Percentiles rank a stretch among this genome's conserved stretches.
These are phyloP conservation scores for Camptogramma bilineatum DNA, from an alignment of 2,888 invertebrate species.

Conservation along the genomic window DNA sequence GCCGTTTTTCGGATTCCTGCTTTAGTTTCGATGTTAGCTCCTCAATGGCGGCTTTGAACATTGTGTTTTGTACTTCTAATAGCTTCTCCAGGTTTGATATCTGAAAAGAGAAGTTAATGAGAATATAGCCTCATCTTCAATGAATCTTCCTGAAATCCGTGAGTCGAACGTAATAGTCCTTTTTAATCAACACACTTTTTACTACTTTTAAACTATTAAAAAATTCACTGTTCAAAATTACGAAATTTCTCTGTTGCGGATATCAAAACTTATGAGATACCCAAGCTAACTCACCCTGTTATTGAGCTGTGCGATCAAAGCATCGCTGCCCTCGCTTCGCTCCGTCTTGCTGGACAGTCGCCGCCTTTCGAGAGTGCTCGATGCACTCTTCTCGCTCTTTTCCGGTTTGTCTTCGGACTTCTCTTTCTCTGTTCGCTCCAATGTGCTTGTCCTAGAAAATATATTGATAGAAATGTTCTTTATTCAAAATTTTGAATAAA, in stretches of 20 bases:
- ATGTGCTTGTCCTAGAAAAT: slow-evolving; percentile 17
- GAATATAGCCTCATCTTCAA: not conserved
- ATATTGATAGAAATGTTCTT: no score
- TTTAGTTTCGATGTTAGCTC: slow-evolving; percentile 87
- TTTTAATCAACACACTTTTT: no score
- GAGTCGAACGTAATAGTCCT: no score
- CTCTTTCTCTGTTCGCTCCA: slow-evolving; percentile 56
- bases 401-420: slow-evolving; percentile 55
- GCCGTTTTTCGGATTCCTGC: slow-evolving; percentile 87
- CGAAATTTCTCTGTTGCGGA: not conserved
- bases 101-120: slow-evolving; percentile 54
- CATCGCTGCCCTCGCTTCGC: slow-evolving; percentile 63
- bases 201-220: no score
- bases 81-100: slow-evolving; percentile 85
- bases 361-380: slow-evolving; percentile 68
- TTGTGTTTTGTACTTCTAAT: slow-evolving; percentile 85
- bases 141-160: no score
- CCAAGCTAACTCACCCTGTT: slow-evolving; percentile 70
- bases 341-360: slow-evolving; percentile 54
- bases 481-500: no score
- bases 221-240: no score
- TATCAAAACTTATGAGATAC: no score
- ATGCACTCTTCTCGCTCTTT: slow-evolving; percentile 52
- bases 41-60: slow-evolving; percentile 87
- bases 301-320: slow-evolving; percentile 77